phyloP scores from a whole-genome alignment of 2,888 invertebrate species.

The Hirtodrosophila duncani region DNA sequence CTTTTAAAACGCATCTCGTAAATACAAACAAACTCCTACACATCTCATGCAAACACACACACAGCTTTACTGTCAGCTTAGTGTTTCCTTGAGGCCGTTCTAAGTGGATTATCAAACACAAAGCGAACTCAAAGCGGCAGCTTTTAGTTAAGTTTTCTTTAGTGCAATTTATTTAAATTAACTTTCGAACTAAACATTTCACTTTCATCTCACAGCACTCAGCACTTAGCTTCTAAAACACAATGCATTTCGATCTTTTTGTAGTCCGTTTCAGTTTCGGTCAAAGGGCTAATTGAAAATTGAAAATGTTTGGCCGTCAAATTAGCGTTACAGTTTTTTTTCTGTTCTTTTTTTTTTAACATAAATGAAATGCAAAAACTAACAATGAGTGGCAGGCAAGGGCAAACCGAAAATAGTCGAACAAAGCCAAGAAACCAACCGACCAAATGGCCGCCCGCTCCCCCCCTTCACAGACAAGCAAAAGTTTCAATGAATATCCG shows the following conservation, averaged over 20 bases:
- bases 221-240: no score
- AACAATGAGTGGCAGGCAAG: constrained; percentile 18
- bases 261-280: no score
- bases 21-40: no score
- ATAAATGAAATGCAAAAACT: constrained; percentile 34
- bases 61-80: constrained; percentile 13
- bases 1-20: no score
- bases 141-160: constrained; percentile 13
- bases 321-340: constrained; percentile 23
- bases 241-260: no score
- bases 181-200: no score
- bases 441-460: no score
- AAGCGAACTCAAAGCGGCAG: constrained; percentile 1
- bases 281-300: constrained; percentile 34
- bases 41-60: no score
- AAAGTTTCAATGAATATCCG: constrained; percentile 3
- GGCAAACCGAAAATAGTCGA: constrained; percentile 35
- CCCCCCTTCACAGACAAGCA: no score
- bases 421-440: constrained; percentile 17
- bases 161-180: no score
- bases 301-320: constrained; percentile 38
- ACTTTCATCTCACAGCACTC: no score
- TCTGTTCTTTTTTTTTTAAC: constrained; percentile 4
- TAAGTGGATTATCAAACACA: constrained; percentile 21
- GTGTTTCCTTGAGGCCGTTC: no score